phyloP scores from a whole-genome alignment of 2,113 vertebrate species.

The Phoenicopterus ruber region DNA sequence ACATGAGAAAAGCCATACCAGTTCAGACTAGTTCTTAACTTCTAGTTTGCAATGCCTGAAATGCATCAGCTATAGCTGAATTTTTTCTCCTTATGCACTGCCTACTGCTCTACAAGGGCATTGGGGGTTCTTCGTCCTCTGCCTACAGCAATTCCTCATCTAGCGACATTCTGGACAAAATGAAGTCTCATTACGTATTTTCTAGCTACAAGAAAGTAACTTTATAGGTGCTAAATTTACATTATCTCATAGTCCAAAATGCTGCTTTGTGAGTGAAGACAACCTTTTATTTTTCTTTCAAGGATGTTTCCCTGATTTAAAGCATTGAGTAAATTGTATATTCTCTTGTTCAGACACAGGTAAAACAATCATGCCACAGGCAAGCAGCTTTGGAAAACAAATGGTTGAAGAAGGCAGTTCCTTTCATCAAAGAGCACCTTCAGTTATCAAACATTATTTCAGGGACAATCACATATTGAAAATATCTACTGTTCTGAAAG shows the following conservation, averaged over 20 bases:
- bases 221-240: background rate
- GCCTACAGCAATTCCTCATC: background rate
- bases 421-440: background rate
- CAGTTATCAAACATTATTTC: background rate
- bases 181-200: background rate
- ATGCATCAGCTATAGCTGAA: background rate
- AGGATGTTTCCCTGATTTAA: conserved; percentile 18
- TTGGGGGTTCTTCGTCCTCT: background rate
- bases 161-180: background rate
- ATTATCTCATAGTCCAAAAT: background rate
- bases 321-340: background rate
- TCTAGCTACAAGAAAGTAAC: background rate
- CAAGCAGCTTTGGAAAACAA: background rate
- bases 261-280: background rate
- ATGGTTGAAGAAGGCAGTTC: background rate
- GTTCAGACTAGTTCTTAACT: background rate
- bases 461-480: background rate
- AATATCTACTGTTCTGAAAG: background rate
- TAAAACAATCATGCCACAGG: background rate
- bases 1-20: background rate
- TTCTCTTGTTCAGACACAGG: background rate
- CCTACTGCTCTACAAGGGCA: rapidly evolving
- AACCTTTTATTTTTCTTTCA: background rate
- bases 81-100: background rate
- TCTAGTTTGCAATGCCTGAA: background rate